Percentiles rank a stretch among this genome's conserved stretches.
These are phyloP conservation scores for Acleris sparsana DNA, from an alignment of 2,888 invertebrate species.

Conservation along the genomic window DNA sequence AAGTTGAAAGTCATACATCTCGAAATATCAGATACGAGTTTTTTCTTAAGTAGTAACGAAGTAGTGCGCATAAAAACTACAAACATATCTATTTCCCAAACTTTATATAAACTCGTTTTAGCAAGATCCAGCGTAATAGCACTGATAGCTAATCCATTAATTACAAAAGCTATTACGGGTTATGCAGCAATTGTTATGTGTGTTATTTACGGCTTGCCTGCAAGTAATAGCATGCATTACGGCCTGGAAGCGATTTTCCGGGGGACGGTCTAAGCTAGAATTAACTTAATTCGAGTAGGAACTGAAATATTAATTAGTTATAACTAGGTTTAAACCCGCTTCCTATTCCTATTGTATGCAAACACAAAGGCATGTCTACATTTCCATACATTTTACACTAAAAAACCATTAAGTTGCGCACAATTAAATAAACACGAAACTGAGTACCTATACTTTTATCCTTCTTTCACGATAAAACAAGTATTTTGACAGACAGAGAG, in stretches of 20 bases:
- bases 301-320: not conserved
- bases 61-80: no score
- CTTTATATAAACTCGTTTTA: no score
- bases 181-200: constrained; percentile 3
- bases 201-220: constrained; percentile 22
- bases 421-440: no score
- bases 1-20: no score
- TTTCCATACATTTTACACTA: no score
- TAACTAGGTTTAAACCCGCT: not conserved
- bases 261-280: constrained; percentile 7
- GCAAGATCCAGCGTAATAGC: not conserved
- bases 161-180: constrained; percentile 7
- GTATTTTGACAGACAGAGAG: no score
- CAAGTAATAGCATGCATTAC: constrained; percentile 5
- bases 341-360: not conserved
- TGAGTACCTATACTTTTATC: no score
- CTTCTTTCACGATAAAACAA: no score
- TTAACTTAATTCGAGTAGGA: constrained; percentile 8
- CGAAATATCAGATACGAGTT: no score
- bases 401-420: no score
- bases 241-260: constrained; percentile 19
- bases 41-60: no score
- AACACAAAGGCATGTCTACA: not conserved
- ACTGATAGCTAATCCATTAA: constrained; percentile 12
- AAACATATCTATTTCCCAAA: no score